A percentile compares a stretch with the other conserved stretches of the same genome.
phyloP scores from a whole-genome alignment of 1,140 invertebrate genomes.

The Caenorhabditis inopinata region DNA sequence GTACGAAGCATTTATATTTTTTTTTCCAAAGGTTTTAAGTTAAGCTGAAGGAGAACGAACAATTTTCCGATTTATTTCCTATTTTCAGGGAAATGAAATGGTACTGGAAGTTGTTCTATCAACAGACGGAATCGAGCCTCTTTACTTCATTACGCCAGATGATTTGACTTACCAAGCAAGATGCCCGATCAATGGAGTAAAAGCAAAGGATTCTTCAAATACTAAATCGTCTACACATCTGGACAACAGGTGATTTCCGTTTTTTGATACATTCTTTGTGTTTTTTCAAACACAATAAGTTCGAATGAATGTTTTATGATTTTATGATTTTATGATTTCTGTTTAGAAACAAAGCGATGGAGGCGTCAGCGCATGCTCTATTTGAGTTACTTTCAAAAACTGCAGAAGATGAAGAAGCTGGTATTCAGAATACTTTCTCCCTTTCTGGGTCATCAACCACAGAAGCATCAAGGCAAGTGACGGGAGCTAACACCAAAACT shows the following conservation, averaged over 20 bases:
- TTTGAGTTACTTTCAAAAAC: constrained; percentile 40
- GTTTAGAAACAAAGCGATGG: constrained; percentile 40
- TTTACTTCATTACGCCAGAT: constrained; percentile 66
- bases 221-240: constrained; percentile 25
- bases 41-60: too few species aligned
- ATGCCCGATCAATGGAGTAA: constrained; percentile 53
- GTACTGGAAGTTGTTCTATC: constrained; percentile 64
- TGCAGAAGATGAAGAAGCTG: constrained; percentile 21
- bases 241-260: not conserved
- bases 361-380: constrained; percentile 48
- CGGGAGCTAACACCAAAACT: constrained; percentile 39
- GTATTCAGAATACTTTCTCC: constrained; percentile 49
- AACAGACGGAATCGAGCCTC: constrained; percentile 64
- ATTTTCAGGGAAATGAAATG: constrained; percentile 60
- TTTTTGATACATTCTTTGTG: not conserved
- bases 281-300: constrained; percentile 8
- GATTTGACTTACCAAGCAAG: constrained; percentile 64
- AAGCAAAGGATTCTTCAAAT: not conserved
- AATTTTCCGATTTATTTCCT: too few species aligned
- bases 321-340: not conserved
- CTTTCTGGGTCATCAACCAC: constrained; percentile 48
- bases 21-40: too few species aligned
- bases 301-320: not conserved
- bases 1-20: too few species aligned
- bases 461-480: not conserved